A percentile compares a stretch with the other conserved stretches of the same genome.
Evolutionary conservation across 1,140 invertebrate genomes (phyloP).

Genomic region (Drosophila teissieri): DNA sequence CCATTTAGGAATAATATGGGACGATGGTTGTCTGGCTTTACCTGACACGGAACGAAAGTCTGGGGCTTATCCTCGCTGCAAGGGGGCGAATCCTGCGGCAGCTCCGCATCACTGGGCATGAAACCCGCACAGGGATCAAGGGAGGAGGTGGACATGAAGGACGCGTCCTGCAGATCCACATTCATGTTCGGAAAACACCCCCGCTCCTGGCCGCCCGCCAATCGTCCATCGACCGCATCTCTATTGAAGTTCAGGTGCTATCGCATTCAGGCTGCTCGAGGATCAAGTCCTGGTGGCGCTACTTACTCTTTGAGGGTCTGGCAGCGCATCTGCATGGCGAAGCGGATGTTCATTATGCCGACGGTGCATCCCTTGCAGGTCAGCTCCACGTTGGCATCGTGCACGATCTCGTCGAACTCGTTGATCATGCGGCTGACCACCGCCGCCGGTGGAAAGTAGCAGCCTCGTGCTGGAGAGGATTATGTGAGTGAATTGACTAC

Average conservation of each 20-base stretch:
- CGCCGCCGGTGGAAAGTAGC: slow-evolving; percentile 43
- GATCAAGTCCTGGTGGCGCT: slow-evolving; percentile 47
- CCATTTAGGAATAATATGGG: too few species aligned
- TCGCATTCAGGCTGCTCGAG: slow-evolving; percentile 46
- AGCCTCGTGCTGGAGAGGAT: slow-evolving; percentile 44
- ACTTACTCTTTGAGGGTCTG: slow-evolving; percentile 61
- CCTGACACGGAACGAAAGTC: background rate
- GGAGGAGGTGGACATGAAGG: slow-evolving; percentile 24
- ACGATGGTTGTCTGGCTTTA: background rate
- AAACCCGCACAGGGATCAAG: slow-evolving; percentile 54
- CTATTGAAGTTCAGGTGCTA: slow-evolving; percentile 67
- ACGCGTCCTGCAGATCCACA: slow-evolving; percentile 22
- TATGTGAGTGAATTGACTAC: background rate
- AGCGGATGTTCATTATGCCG: slow-evolving; percentile 47
- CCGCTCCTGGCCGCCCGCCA: slow-evolving; percentile 10
- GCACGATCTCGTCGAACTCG: slow-evolving; percentile 16
- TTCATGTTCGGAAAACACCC: background rate
- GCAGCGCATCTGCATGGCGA: slow-evolving; percentile 56
- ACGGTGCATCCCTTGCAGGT: slow-evolving; percentile 67
- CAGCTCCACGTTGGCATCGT: slow-evolving; percentile 61
- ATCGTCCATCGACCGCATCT: slow-evolving; percentile 41
- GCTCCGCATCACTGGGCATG: slow-evolving; percentile 12
- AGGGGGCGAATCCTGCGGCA: background rate
- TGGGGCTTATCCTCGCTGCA: background rate
- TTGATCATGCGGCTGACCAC: slow-evolving; percentile 40